These are phyloP conservation scores for Cherax destructor DNA, from an alignment of 1,140 invertebrate species.

Conservation along the genomic window DNA sequence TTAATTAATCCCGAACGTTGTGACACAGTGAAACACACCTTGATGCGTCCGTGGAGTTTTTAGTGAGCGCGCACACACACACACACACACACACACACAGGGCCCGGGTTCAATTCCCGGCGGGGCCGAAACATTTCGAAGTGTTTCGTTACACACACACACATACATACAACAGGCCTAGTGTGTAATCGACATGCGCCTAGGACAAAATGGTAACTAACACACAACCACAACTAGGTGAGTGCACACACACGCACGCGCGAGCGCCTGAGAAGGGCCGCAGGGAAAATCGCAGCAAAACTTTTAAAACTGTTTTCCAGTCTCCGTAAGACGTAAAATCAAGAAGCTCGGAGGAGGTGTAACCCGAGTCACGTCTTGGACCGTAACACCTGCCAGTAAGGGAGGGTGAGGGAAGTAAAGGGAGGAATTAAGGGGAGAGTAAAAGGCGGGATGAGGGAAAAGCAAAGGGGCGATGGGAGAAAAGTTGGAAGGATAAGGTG, in stretches of 20 bases:
- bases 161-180: neutral
- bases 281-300: neutral
- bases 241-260: too few species aligned
- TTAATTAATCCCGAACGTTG: too few species aligned
- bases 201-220: too few species aligned
- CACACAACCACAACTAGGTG: too few species aligned
- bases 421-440: neutral
- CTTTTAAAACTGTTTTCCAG: conserved; percentile 3
- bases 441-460: too few species aligned
- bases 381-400: neutral
- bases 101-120: neutral
- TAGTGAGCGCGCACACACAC: too few species aligned
- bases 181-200: too few species aligned
- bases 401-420: neutral
- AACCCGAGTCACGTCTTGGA: neutral
- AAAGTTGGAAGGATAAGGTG: too few species aligned
- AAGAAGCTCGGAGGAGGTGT: neutral
- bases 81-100: neutral
- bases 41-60: neutral
- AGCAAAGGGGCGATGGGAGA: too few species aligned
- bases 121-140: too few species aligned
- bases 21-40: neutral
- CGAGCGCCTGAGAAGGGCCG: too few species aligned
- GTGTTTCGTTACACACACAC: too few species aligned
- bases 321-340: neutral